Evolutionary conservation across 2,113 vertebrate genomes (phyloP).

Genomic region (Chaetura pelagica): DNA sequence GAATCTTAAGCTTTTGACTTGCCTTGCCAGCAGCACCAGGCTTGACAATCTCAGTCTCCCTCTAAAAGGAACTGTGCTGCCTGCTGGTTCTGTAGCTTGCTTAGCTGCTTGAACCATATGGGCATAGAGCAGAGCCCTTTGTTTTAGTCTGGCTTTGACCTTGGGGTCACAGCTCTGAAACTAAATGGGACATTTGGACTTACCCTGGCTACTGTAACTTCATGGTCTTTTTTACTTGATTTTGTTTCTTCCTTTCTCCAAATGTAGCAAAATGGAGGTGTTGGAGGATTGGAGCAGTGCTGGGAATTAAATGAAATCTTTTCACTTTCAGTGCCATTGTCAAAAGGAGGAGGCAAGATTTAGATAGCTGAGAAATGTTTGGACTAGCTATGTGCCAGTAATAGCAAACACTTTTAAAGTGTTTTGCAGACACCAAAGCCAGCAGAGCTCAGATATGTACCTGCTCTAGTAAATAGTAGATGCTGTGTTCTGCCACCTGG

Average conservation of each 20-base stretch:
- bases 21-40: constrained; percentile 5
- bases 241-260: neutral
- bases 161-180: neutral
- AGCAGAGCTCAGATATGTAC: neutral
- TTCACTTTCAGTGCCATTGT: neutral
- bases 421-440: neutral
- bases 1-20: constrained; percentile 31
- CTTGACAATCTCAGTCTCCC: neutral
- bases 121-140: neutral
- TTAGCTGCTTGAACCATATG: neutral
- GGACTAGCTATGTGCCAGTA: neutral
- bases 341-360: neutral
- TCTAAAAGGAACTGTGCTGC: neutral
- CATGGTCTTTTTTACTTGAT: neutral
- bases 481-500: neutral
- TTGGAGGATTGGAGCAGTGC: neutral
- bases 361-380: neutral
- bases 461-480: neutral
- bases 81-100: neutral
- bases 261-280: neutral
- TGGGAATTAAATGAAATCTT: neutral
- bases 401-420: neutral
- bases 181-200: neutral
- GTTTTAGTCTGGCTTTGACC: neutral
- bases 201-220: neutral